Evolutionary conservation across 2,888 invertebrate species (phyloP), one percentile per base, ranked within the genome.

Genomic region (Drosophila macrothrix): DNA sequence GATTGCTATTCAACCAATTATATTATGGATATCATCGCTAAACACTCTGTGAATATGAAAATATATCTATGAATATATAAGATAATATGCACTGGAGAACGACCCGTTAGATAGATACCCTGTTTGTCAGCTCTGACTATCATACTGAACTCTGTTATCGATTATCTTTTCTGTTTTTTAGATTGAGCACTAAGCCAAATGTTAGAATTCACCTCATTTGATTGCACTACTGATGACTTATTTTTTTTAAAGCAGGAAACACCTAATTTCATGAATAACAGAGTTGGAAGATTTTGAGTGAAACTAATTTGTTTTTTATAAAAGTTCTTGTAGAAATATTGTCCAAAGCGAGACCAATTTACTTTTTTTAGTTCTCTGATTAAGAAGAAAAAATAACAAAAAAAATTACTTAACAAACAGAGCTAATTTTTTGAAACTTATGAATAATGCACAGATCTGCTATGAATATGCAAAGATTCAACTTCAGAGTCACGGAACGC

Each of bases 401-500:
- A 14, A 16, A 31, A 31, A 1, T n/a, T 37, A 28, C 7, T 19
- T n/a, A n/a, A 29, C 49, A 41, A 64, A 35, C 12, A 25, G 33
- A 61, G 37, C n/a, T 25, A 33, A 19, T 35, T 59, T 29, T 19
- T 59, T 53, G 1, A 12, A 53, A 10, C 41, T 67, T 69, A 54
- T 69, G 59, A 37, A 67, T 56, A 43, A 29, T 61, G 56, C 73
- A 56, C 52, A 67, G 61, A 73, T 73, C 60, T 54, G 54, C 49
- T 41, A 73, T 54, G 31, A 58, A 67, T 62, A 46, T 25, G 39
- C 59, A 41, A 52, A 49, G 22, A 33, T 33, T 53, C 16, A 39
- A 19, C 37, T 59, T 55, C 50, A 52, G 55, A 73, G 54, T 71
- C 72, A 72, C 72, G 70, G 63, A 46, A 58, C 33, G 67, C 28